Percentiles rank a stretch among this genome's conserved stretches.
Conservation (phyloP, 2,888 invertebrate species). For the Hydrotaea diabolus region DNA sequence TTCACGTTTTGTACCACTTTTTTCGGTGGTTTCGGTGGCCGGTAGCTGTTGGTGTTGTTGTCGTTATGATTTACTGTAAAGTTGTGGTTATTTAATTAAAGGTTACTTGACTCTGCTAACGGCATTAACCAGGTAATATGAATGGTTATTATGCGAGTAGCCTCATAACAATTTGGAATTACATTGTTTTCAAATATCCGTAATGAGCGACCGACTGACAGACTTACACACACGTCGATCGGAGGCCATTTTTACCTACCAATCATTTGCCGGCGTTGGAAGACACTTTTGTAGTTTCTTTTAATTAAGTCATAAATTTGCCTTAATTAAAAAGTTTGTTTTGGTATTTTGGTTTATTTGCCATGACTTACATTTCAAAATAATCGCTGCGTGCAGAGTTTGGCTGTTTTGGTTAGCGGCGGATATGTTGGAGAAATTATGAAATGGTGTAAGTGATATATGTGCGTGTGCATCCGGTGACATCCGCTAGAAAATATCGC, state of each 20-base stretch:
- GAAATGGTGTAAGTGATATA: background rate
- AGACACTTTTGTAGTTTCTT: slow-evolving; percentile 41
- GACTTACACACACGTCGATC: background rate
- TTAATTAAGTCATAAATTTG: slow-evolving; percentile 59
- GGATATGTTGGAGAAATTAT: background rate
- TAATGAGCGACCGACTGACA: background rate
- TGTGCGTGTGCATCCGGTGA: background rate
- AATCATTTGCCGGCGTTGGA: background rate
- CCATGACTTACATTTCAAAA: slow-evolving; percentile 4
- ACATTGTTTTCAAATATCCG: slow-evolving; percentile 22
- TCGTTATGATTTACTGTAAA: slow-evolving; percentile 53
- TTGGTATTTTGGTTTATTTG: background rate
- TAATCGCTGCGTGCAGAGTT: background rate
- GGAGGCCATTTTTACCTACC: background rate
- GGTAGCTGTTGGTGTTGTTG: background rate
- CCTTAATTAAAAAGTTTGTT: slow-evolving; percentile 41
- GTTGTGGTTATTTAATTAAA: slow-evolving; percentile 62
- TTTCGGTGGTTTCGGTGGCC: background rate
- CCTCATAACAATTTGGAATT: slow-evolving; percentile 30
- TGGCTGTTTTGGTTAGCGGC: too few species aligned
- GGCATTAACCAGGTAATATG: slow-evolving; percentile 12
- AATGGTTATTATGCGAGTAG: slow-evolving; percentile 18
- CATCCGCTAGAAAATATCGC: background rate
- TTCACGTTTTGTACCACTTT: background rate
- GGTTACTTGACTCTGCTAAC: slow-evolving; percentile 47